Base-by-base conservation (phyloP, 1,140 invertebrate species). In the Cyclargus thomasi region DNA sequence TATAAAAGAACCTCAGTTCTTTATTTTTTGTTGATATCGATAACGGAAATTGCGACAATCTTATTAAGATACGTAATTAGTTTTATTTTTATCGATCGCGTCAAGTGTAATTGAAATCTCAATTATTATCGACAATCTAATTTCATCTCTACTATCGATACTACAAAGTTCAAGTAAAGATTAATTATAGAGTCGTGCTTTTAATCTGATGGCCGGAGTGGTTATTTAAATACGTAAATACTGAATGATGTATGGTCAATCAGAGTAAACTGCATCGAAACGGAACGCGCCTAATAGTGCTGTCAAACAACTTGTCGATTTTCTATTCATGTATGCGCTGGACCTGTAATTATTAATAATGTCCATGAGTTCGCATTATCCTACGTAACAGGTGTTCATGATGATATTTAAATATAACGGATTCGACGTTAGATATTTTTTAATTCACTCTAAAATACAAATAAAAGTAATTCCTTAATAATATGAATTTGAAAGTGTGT, bases 121-220 rank as follows among this genome's bases (percentile, higher is more conserved):
- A 57, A 66, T 53, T 57, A 29, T 62, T 67, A 69, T 67, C 65
- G 65, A 53, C 67, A 70, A 69, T 59, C 29, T 59, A 68, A 67
- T 69, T 59, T 64, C 64, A 72, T 63, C 67, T 63, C 70, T 70
- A 70, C 68, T 73, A 71, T 74, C 63, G 72, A 67, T 71, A 69
- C 67, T 20, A 75, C 74, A 72, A 76, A 79, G 79, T 82, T 77
- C 76, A 77, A 79, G 75, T 76, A 74, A 79, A 80, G 76, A 78
- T 76, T 77, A 80, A 82, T 76, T 74, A 68, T 70, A 17, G 59
- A 75, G 72, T 76, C 76, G 76, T 78, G 77, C 75, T 75, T 85
- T 81, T 82, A 85, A 85, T 83, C 78, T 83, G 77, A 71, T 64
- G 73, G 78, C 74, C 74, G 79, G 78, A 79, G 75, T 74, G 72